phyloP scores from a whole-genome alignment of 1,140 invertebrate species.

The Trichomalopsis sarcophagae region DNA sequence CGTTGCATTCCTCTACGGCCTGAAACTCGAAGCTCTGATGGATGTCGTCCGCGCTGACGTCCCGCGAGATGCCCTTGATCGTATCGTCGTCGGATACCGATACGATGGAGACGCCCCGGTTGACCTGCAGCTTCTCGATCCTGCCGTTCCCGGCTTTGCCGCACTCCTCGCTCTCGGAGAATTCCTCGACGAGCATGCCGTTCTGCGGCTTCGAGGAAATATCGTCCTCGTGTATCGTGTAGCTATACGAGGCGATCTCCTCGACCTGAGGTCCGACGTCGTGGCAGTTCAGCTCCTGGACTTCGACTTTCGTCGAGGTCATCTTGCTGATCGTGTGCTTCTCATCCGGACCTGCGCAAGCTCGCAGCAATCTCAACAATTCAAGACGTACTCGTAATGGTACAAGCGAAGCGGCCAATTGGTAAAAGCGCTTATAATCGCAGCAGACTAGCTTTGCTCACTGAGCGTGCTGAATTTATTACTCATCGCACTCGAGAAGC shows the following conservation, averaged over 20 bases:
- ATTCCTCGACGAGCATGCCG: constrained; percentile 76
- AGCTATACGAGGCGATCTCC: constrained; percentile 79
- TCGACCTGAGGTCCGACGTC: constrained; percentile 74
- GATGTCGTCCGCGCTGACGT: constrained; percentile 77
- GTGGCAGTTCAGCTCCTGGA: constrained; percentile 73
- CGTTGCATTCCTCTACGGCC: constrained; percentile 57
- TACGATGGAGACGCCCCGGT: constrained; percentile 79
- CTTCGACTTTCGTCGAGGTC: constrained; percentile 77
- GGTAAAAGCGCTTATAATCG: no score
- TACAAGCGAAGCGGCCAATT: no score
- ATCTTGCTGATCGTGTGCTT: constrained; percentile 80
- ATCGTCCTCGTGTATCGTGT: constrained; percentile 67
- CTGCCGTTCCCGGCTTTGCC: constrained; percentile 55
- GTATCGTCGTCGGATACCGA: constrained; percentile 81
- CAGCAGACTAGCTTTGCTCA: no score
- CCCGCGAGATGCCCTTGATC: constrained; percentile 77
- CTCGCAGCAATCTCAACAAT: constrained; percentile 47
- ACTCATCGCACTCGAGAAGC: not conserved
- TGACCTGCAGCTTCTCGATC: constrained; percentile 60
- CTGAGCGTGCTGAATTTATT: no score
- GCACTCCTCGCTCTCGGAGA: constrained; percentile 76
- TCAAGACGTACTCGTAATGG: no score
- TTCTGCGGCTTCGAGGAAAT: constrained; percentile 67
- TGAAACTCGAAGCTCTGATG: constrained; percentile 56
- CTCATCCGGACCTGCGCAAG: constrained; percentile 79